Evolutionary conservation across 2,888 invertebrate genomes (phyloP).

Genomic region (Hypercompe scribonia): DNA sequence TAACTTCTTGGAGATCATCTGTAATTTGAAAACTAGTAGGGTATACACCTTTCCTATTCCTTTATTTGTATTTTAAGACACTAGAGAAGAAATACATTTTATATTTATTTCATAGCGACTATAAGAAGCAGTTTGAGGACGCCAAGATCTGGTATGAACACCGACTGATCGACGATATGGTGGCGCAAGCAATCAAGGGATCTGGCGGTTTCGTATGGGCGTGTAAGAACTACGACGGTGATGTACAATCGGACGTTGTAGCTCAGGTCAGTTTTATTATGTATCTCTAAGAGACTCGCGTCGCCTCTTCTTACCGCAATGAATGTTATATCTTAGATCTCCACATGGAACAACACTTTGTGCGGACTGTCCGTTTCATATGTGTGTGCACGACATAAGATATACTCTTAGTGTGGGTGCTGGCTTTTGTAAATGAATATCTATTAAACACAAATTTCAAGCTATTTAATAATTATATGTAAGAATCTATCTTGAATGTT

Average conservation of each 20-base stretch:
- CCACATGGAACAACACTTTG: no score
- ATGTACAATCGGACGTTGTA: constrained; percentile 95
- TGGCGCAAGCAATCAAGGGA: constrained; percentile 94
- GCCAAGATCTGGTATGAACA: constrained; percentile 96
- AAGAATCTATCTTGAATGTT: neutral
- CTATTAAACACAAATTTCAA: neutral
- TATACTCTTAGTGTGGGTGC: no score
- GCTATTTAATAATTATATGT: neutral
- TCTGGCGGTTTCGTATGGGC: constrained; percentile 96
- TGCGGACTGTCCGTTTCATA: no score
- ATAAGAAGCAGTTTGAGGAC: constrained; percentile 91
- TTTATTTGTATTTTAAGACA: no score
- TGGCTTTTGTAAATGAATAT: no score
- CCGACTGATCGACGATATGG: constrained; percentile 96
- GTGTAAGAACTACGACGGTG: constrained; percentile 97
- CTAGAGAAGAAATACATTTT: neutral
- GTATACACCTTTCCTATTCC: no score
- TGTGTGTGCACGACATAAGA: no score
- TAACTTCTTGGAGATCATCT: neutral
- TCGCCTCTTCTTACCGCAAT: no score
- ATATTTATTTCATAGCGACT: constrained; percentile 82
- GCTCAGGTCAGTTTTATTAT: constrained; percentile 85
- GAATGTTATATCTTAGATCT: no score
- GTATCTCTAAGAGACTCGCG: neutral
- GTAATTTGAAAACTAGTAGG: neutral